Evolutionary conservation across 2,888 invertebrate genomes (phyloP).

Genomic region (Hirtodrosophila alboralis): DNA sequence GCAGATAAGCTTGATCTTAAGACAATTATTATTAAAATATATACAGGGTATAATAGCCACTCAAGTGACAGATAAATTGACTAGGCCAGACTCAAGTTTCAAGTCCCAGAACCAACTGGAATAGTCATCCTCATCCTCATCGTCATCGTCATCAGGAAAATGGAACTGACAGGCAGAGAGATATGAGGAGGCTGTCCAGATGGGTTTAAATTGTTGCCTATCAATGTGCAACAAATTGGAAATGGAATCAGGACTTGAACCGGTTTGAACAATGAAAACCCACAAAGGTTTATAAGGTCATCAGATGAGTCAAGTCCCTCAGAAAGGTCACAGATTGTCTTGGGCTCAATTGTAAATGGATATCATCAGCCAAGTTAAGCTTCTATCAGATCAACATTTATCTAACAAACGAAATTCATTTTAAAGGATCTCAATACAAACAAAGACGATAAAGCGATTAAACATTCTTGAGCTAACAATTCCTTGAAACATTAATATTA

Average conservation of each 20-base stretch:
- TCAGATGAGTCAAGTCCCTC: background rate
- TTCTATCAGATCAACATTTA: too few species aligned
- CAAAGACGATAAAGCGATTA: slow-evolving; percentile 17
- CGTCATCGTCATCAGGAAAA: background rate
- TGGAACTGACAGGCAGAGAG: background rate
- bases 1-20: too few species aligned
- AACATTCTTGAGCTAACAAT: slow-evolving; percentile 3
- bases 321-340: slow-evolving; percentile 8
- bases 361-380: background rate
- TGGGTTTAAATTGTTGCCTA: slow-evolving; percentile 32
- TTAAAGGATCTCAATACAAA: background rate
- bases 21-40: too few species aligned
- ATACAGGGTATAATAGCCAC: slow-evolving; percentile 12
- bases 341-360: slow-evolving; percentile 1
- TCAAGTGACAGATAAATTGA: slow-evolving; percentile 43
- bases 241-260: slow-evolving; percentile 12
- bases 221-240: slow-evolving; percentile 16
- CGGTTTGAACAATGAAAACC: background rate
- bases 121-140: slow-evolving; percentile 36
- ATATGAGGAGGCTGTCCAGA: slow-evolving; percentile 21
- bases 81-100: slow-evolving; percentile 16
- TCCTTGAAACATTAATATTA: slow-evolving; percentile 3
- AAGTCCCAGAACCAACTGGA: slow-evolving; percentile 11
- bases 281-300: background rate
- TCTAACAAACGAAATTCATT: background rate